Percentiles rank a stretch among this genome's conserved stretches.
These are phyloP conservation scores for Sclerurus mexicanus DNA, from an alignment of 2,113 vertebrate genomes.

Conservation along the genomic window DNA sequence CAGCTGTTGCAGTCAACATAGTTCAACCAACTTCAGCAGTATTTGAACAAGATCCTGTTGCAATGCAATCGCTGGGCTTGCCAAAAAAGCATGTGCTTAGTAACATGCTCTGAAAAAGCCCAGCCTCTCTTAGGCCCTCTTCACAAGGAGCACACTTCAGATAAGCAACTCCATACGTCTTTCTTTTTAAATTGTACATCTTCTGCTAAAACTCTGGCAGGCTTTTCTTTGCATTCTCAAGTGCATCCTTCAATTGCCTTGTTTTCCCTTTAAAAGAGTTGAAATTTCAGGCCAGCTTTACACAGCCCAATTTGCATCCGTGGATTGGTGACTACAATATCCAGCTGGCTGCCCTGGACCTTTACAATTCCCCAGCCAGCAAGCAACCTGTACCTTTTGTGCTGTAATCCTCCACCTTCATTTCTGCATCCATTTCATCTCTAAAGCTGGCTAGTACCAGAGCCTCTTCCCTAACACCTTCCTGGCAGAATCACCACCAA, in stretches of 20 bases:
- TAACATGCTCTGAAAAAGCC: neutral
- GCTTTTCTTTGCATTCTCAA: neutral
- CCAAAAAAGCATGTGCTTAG: neutral
- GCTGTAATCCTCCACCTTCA: neutral
- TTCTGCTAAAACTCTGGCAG: neutral
- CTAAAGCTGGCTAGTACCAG: neutral
- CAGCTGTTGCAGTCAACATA: neutral
- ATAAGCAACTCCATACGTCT: neutral
- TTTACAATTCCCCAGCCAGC: neutral
- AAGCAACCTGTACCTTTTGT: fast-evolving
- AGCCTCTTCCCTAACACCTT: neutral
- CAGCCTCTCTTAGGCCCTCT: neutral
- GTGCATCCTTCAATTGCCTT: neutral
- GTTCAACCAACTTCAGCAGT: neutral
- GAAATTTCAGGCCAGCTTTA: neutral
- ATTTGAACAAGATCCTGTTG: neutral
- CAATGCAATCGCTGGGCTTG: neutral
- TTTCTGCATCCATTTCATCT: neutral
- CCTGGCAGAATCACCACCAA: neutral
- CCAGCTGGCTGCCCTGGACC: neutral
- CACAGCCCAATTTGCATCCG: neutral
- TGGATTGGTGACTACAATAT: neutral
- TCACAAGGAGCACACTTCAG: neutral
- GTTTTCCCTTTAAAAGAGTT: neutral
- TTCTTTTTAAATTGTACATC: neutral